Conservation (phyloP, 2,888 invertebrate species). For the Hypomecis punctinalis region DNA sequence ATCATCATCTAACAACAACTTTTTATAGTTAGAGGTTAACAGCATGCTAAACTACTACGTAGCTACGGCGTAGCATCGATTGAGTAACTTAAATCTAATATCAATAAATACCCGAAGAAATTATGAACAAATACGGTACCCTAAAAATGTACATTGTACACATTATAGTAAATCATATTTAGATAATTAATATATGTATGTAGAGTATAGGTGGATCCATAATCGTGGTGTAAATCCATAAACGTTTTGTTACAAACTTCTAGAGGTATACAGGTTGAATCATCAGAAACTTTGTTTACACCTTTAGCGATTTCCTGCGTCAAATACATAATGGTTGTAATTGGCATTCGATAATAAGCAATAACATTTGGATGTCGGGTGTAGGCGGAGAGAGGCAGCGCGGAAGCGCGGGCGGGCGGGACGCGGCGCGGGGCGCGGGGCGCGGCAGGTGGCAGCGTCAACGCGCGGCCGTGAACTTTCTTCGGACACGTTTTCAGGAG, state of each 20-base stretch:
- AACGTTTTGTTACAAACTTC: neutral
- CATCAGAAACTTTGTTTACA: conserved; percentile 29
- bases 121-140: too few relatives aligned
- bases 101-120: too few relatives aligned
- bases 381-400: conserved; percentile 49
- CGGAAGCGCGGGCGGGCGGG: conserved; percentile 48
- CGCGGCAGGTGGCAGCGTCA: conserved; percentile 77
- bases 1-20: neutral
- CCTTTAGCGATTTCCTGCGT: conserved; percentile 22
- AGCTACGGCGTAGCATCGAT: neutral
- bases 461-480: conserved; percentile 86
- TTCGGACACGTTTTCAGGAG: conserved; percentile 84
- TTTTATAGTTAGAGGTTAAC: neutral
- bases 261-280: conserved; percentile 25
- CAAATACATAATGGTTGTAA: conserved; percentile 37
- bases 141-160: too few relatives aligned
- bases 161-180: too few relatives aligned
- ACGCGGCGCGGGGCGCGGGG: conserved; percentile 54
- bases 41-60: neutral
- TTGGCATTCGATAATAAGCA: conserved; percentile 42
- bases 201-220: too few relatives aligned
- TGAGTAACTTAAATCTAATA: neutral
- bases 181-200: too few relatives aligned
- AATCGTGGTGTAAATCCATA: neutral
- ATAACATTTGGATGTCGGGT: conserved; percentile 40